phyloP scores from a whole-genome alignment of 2,888 invertebrate genomes.

The Nematopogon swammerdamellus region DNA sequence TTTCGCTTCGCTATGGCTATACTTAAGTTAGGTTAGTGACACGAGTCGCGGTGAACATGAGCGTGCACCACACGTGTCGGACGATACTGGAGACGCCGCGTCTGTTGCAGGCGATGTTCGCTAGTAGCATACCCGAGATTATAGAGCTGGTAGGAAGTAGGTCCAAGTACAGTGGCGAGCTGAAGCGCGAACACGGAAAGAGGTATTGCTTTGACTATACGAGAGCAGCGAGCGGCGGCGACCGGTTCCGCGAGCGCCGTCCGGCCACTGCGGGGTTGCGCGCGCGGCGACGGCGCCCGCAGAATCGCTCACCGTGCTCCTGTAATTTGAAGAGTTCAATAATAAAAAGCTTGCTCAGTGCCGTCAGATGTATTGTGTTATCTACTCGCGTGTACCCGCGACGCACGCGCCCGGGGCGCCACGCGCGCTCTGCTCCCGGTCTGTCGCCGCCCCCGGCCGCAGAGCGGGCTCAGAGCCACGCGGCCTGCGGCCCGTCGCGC shows the following conservation, averaged over 20 bases:
- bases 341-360: slow-evolving; percentile 52
- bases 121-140: slow-evolving; percentile 99
- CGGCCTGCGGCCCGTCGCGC: background rate
- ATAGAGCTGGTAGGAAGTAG: slow-evolving; percentile 99
- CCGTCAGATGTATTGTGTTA: slow-evolving; percentile 59
- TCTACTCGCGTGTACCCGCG: slow-evolving; percentile 48
- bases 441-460: slow-evolving; percentile 7
- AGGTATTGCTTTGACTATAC: slow-evolving; percentile 72
- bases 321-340: slow-evolving; percentile 8
- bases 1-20: slow-evolving; percentile 53
- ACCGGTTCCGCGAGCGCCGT: slow-evolving; percentile 21
- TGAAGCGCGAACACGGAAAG: slow-evolving; percentile 99
- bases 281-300: slow-evolving; percentile 16
- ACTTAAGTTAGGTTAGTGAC: slow-evolving; percentile 41
- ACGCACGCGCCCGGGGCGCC: slow-evolving; percentile 20
- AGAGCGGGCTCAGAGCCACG: slow-evolving; percentile 17
- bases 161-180: slow-evolving; percentile 99
- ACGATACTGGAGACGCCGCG: background rate
- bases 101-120: slow-evolving; percentile 98
- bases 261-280: slow-evolving; percentile 10
- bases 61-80: slow-evolving; percentile 44
- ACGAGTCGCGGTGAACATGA: slow-evolving; percentile 49
- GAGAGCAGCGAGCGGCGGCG: slow-evolving; percentile 41
- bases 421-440: slow-evolving; percentile 13
- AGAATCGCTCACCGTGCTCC: slow-evolving; percentile 42